phyloP scores from a whole-genome alignment of 2,888 invertebrate genomes.

The Pherbina coryleti region DNA sequence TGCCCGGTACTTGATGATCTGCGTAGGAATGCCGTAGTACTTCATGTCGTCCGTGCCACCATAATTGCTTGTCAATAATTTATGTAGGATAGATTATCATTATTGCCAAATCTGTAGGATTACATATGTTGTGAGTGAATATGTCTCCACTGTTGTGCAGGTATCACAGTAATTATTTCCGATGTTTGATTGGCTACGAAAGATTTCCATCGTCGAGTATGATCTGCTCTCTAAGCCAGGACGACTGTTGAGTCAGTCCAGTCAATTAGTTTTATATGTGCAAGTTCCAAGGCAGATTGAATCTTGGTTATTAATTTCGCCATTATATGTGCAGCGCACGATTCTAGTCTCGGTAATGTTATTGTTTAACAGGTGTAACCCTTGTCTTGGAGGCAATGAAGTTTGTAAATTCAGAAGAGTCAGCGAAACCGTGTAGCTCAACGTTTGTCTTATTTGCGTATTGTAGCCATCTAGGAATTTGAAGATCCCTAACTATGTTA shows the following conservation, averaged over 20 bases:
- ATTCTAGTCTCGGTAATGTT: neutral
- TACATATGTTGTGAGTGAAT: slow-evolving; percentile 23
- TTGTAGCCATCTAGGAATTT: slow-evolving; percentile 24
- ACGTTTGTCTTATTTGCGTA: slow-evolving; percentile 10
- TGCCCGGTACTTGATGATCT: neutral
- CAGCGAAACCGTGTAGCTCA: slow-evolving; percentile 32
- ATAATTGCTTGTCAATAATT: slow-evolving; percentile 6
- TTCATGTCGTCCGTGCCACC: slow-evolving; percentile 7
- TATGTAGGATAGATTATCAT: slow-evolving; percentile 35
- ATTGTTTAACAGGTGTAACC: slow-evolving; percentile 26
- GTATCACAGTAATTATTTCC: slow-evolving; percentile 29
- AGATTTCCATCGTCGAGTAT: slow-evolving; percentile 40
- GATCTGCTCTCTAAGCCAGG: slow-evolving; percentile 37
- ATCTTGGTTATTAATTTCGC: neutral
- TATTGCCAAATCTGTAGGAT: slow-evolving; percentile 43
- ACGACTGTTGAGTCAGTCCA: slow-evolving; percentile 40
- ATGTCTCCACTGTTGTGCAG: slow-evolving; percentile 36
- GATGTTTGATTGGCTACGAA: slow-evolving; percentile 41
- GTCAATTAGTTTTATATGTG: neutral
- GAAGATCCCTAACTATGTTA: neutral
- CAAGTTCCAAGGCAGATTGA: too few species aligned
- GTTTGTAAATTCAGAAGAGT: slow-evolving; percentile 21
- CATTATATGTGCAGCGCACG: slow-evolving; percentile 23
- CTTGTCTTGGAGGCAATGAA: slow-evolving; percentile 22
- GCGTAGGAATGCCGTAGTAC: neutral